Percentiles rank a stretch among this genome's conserved stretches.
phyloP scores from a whole-genome alignment of 2,888 invertebrate species.

The Mesorhabditis belari region DNA sequence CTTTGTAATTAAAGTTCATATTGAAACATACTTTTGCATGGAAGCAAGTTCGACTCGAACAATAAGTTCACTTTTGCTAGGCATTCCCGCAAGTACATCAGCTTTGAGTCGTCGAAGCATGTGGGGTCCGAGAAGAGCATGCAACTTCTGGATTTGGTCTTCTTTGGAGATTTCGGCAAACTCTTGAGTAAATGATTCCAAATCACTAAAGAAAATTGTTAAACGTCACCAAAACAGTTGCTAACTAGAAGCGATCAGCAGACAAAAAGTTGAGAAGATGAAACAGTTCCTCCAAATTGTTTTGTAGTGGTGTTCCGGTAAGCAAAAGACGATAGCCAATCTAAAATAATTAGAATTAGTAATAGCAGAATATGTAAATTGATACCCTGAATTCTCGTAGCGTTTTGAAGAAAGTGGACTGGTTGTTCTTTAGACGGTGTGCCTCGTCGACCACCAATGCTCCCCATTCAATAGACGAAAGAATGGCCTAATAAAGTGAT shows the following conservation, averaged over 20 bases:
- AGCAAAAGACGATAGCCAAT: constrained; percentile 86
- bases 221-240: too few relatives aligned
- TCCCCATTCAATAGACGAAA: constrained; percentile 97
- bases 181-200: constrained; percentile 79
- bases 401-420: constrained; percentile 66
- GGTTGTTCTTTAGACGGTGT: constrained; percentile 95
- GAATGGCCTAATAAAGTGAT: constrained; percentile 63
- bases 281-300: constrained; percentile 96
- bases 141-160: constrained; percentile 94
- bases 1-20: too few relatives aligned
- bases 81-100: constrained; percentile 93
- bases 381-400: constrained; percentile 58
- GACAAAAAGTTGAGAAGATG: constrained; percentile 95
- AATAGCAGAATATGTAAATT: too few relatives aligned
- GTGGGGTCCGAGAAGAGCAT: constrained; percentile 95
- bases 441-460: constrained; percentile 98
- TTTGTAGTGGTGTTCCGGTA: constrained; percentile 96
- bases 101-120: constrained; percentile 96
- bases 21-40: too few relatives aligned
- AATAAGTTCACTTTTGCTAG: constrained; percentile 97
- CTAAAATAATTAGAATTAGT: too few relatives aligned
- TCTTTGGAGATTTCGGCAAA: constrained; percentile 98
- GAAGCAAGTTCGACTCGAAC: constrained; percentile 94
- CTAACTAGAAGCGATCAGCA: constrained; percentile 88
- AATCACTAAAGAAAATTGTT: too few relatives aligned